Percentiles rank a stretch among this genome's conserved stretches.
Evolutionary conservation across 2,113 vertebrate genomes (phyloP).

Genomic region (Embiotoca jacksoni): DNA sequence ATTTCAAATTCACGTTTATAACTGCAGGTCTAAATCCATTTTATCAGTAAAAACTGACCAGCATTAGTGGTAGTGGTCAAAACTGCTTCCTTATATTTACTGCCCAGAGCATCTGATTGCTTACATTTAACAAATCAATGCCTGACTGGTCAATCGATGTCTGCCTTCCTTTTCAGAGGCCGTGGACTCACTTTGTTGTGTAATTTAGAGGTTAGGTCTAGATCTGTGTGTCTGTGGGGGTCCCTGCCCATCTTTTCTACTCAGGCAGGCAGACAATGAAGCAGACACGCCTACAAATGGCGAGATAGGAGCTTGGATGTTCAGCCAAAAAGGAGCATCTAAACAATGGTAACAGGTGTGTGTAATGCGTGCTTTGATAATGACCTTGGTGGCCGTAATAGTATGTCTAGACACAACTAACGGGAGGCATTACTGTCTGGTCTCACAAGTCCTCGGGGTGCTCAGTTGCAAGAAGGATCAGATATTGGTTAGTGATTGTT

Average conservation of each 20-base stretch:
- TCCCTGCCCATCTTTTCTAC: slow-evolving; percentile 73
- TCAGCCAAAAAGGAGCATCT: slow-evolving; percentile 73
- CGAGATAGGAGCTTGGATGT: slow-evolving; percentile 73
- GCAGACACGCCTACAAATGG: slow-evolving; percentile 78
- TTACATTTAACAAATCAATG: slow-evolving; percentile 70
- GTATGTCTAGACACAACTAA: slow-evolving; percentile 80
- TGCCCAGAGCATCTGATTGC: slow-evolving; percentile 47
- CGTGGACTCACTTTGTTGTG: slow-evolving; percentile 67
- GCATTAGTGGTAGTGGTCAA: slow-evolving; percentile 26
- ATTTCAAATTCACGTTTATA: neutral
- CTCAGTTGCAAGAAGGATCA: slow-evolving; percentile 38
- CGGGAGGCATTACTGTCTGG: slow-evolving; percentile 63
- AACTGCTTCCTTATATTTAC: slow-evolving; percentile 29
- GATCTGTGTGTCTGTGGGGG: slow-evolving; percentile 63
- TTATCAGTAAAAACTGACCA: neutral
- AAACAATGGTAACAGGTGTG: slow-evolving; percentile 83
- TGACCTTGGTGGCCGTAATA: slow-evolving; percentile 77
- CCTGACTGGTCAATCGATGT: slow-evolving; percentile 65
- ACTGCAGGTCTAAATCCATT: neutral
- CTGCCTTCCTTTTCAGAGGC: slow-evolving; percentile 65
- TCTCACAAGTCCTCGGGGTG: slow-evolving; percentile 53
- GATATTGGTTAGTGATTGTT: slow-evolving; percentile 13
- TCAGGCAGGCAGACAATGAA: slow-evolving; percentile 75
- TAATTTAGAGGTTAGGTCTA: slow-evolving; percentile 76
- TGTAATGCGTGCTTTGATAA: slow-evolving; percentile 75